A percentile compares a stretch with the other conserved stretches of the same genome.
Conservation (phyloP, 2,888 invertebrate species). For the Oasisia sp. region DNA sequence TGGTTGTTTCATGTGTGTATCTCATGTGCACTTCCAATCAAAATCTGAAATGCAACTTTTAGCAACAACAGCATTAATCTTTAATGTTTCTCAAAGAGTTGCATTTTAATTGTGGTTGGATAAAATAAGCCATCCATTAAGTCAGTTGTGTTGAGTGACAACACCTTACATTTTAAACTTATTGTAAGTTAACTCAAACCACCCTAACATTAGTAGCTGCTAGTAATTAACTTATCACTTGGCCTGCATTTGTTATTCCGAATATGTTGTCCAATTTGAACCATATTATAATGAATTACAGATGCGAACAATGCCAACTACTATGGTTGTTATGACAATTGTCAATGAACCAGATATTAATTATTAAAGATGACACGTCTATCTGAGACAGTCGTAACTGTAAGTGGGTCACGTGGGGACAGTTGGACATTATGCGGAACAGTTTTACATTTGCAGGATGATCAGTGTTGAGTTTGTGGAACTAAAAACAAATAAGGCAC, state of each 20-base stretch:
- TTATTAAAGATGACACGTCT: neutral
- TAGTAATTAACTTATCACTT: neutral
- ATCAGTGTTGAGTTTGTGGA: neutral
- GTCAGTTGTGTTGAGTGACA: neutral
- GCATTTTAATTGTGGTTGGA: neutral
- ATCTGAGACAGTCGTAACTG: neutral
- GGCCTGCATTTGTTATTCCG: neutral
- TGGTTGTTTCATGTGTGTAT: neutral
- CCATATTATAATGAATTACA: neutral
- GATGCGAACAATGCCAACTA: neutral
- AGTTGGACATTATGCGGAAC: neutral
- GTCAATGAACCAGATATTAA: neutral
- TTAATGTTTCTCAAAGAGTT: neutral
- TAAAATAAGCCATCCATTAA: neutral
- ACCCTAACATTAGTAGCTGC: neutral
- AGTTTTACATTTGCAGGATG: neutral
- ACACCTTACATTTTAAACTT: neutral
- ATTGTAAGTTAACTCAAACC: neutral
- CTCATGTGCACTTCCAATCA: neutral
- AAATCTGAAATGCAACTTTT: neutral
- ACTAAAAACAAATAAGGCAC: neutral
- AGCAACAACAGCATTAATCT: neutral
- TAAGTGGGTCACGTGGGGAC: neutral
- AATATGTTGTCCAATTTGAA: neutral
- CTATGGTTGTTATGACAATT: neutral